Conservation (phyloP, 2,888 invertebrate genomes). For the Chymomyza procnemis region DNA sequence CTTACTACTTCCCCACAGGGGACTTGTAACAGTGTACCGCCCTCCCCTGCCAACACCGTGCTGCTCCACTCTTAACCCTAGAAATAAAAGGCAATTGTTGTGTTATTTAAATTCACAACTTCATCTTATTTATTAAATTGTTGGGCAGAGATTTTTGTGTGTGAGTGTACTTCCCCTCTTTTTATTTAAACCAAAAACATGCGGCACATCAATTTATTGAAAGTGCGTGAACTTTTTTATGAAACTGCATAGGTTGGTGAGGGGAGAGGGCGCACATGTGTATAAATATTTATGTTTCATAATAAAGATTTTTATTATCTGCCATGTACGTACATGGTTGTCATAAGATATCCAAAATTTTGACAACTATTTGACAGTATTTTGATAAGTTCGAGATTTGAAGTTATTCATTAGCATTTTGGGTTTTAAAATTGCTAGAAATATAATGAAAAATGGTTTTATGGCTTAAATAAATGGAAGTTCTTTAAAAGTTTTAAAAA, state of each 20-base stretch:
- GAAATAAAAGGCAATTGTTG: neutral
- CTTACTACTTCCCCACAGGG: neutral
- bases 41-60: too few relatives aligned
- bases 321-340: neutral
- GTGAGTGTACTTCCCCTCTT: neutral
- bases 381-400: neutral
- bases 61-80: neutral
- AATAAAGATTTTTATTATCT: neutral
- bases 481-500: too few relatives aligned
- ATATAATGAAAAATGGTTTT: too few relatives aligned
- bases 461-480: too few relatives aligned
- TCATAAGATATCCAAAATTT: neutral
- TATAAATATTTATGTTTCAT: neutral
- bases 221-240: neutral
- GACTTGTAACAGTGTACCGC: neutral
- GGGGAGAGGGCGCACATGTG: neutral
- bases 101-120: conserved; percentile 10
- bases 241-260: neutral
- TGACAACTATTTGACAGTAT: neutral
- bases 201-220: neutral
- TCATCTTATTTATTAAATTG: conserved; percentile 48
- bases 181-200: neutral
- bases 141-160: conserved; percentile 39
- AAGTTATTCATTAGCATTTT: too few relatives aligned
- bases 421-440: too few relatives aligned